Conservation (phyloP, 1,140 invertebrate species). For the Diachasma alloeum region DNA sequence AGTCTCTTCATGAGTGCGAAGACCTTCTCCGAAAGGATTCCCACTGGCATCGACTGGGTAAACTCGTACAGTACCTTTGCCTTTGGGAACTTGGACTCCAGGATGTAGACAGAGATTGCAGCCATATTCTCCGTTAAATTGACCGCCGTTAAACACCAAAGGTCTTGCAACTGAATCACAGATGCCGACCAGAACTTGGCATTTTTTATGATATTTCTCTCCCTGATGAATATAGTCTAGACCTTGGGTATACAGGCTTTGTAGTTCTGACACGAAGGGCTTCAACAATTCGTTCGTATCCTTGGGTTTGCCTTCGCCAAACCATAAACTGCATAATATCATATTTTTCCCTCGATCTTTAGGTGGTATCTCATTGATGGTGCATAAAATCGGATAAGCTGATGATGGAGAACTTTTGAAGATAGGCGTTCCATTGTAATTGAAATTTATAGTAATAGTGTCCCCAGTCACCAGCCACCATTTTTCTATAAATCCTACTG, state of each 20-base stretch:
- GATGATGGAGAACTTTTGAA: constrained; percentile 32
- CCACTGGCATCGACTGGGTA: constrained; percentile 27
- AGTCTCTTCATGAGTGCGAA: constrained; percentile 22
- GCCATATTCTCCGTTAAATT: constrained; percentile 42
- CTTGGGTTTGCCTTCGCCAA: constrained; percentile 33
- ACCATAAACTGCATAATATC: constrained; percentile 28
- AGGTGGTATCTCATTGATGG: no score
- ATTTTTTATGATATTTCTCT: constrained; percentile 23
- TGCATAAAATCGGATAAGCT: constrained; percentile 31
- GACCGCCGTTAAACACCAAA: constrained; percentile 18
- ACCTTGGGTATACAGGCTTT: constrained; percentile 10
- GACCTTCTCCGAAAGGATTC: constrained; percentile 27
- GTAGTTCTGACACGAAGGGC: constrained; percentile 30
- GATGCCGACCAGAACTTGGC: constrained; percentile 23
- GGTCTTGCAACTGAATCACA: constrained; percentile 37
- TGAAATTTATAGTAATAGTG: constrained; percentile 31
- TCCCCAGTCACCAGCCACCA: background rate
- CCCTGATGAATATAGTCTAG: constrained; percentile 28
- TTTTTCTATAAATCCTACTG: constrained; percentile 29
- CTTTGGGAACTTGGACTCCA: constrained; percentile 32
- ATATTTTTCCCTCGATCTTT: constrained; percentile 25
- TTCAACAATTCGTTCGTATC: constrained; percentile 32
- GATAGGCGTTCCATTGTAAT: constrained; percentile 34
- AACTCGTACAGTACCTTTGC: constrained; percentile 25
- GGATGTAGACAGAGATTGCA: constrained; percentile 40